Percentiles rank a stretch among this genome's conserved stretches.
phyloP scores from a whole-genome alignment of 2,113 vertebrate species.

The Scomber colias region DNA sequence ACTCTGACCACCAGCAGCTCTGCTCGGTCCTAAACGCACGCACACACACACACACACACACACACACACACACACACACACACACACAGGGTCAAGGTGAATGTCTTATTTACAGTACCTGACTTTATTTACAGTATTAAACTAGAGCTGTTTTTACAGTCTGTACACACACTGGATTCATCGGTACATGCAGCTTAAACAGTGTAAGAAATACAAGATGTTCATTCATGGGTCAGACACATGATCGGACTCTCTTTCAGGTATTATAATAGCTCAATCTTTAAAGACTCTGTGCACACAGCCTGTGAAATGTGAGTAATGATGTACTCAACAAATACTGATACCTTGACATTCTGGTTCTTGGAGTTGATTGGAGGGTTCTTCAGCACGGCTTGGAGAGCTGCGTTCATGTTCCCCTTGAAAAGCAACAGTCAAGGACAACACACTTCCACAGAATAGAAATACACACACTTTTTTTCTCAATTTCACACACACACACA shows the following conservation, averaged over 20 bases:
- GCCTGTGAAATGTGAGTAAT: no score
- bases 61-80: not conserved
- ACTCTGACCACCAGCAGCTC: slow-evolving; percentile 93
- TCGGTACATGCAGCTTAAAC: no score
- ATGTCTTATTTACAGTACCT: no score
- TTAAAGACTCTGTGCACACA: no score
- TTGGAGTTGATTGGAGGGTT: slow-evolving; percentile 96
- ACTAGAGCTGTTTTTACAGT: no score
- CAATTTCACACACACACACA: not conserved
- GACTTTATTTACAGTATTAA: no score
- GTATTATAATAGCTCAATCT: no score
- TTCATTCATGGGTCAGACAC: no score
- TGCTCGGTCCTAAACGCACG: slow-evolving; percentile 88
- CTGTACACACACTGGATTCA: no score
- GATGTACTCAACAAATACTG: slow-evolving; percentile 17
- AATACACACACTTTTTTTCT: no score
- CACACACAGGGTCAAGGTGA: not conserved
- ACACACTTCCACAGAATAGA: not conserved
- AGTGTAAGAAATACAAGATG: no score
- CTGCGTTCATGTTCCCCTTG: slow-evolving; percentile 91
- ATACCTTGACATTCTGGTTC: slow-evolving; percentile 94
- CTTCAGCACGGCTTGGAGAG: slow-evolving; percentile 93
- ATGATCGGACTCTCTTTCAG: no score
- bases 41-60: not conserved
- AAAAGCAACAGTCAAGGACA: slow-evolving; percentile 61